phyloP scores from a whole-genome alignment of 2,888 invertebrate species.

The Trachelus troglodyta region DNA sequence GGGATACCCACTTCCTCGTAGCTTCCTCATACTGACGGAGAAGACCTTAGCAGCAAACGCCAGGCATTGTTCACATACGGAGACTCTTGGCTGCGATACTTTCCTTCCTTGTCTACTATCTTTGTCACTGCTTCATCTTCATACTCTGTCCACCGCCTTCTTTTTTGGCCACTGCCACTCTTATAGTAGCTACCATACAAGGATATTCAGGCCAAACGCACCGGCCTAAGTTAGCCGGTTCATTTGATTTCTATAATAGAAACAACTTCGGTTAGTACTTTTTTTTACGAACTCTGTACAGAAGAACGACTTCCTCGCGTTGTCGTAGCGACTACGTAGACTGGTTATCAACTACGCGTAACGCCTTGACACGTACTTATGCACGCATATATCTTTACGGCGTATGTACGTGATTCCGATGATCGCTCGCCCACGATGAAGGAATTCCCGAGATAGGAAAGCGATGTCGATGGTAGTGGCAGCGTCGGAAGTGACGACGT shows the following conservation, averaged over 20 bases:
- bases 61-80: neutral
- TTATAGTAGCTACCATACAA: neutral
- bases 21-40: conserved; percentile 5
- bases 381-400: neutral
- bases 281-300: no score
- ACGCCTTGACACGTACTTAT: neutral
- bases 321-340: neutral
- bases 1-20: conserved; percentile 17
- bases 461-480: conserved; percentile 23
- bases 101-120: neutral
- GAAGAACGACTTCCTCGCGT: neutral
- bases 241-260: neutral
- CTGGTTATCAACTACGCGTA: neutral
- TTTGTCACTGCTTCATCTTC: neutral
- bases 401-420: neutral
- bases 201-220: no score
- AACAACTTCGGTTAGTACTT: neutral
- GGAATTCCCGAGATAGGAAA: conserved; percentile 28
- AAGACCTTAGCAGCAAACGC: neutral
- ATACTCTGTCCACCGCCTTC: neutral
- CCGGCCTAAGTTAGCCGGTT: neutral
- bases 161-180: neutral
- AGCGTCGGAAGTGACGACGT: neutral
- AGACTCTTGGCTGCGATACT: neutral
- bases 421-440: conserved; percentile 14